Conservation (phyloP, 2,113 vertebrate species). For the Thermophis baileyi region DNA sequence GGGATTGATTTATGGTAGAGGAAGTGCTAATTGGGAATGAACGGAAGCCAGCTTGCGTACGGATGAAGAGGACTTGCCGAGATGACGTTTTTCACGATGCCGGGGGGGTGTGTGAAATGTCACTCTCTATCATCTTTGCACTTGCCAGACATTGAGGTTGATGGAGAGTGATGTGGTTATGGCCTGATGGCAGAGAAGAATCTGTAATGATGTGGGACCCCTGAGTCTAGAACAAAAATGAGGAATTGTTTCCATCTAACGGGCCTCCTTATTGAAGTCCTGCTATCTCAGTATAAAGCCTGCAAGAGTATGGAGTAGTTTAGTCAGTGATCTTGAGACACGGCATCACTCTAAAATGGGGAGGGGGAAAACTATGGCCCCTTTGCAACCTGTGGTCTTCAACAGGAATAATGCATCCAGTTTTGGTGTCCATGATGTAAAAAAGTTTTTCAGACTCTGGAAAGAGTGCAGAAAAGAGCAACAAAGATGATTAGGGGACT, state of each 20-base stretch:
- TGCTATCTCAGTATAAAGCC: neutral
- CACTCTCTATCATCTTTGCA: conserved; percentile 36
- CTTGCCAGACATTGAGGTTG: conserved; percentile 50
- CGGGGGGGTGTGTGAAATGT: conserved; percentile 51
- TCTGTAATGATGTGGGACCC: neutral
- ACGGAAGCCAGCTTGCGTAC: conserved; percentile 40
- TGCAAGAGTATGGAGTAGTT: neutral
- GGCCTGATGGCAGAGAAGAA: conserved; percentile 32
- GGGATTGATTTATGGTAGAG: rapidly evolving
- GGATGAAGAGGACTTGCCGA: conserved; percentile 3
- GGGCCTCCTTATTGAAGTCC: neutral
- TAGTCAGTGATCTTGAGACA: neutral
- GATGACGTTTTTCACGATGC: conserved; percentile 48
- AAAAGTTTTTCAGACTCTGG: no score
- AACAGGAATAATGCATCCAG: neutral
- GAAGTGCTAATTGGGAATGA: conserved; percentile 28
- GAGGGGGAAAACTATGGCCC: neutral
- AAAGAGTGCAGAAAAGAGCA: no score
- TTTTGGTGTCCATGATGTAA: no score
- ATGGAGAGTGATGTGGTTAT: conserved; percentile 43
- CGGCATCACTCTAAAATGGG: neutral
- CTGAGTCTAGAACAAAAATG: neutral
- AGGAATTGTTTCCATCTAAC: neutral
- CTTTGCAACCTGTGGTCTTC: neutral
- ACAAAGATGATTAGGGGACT: no score